phyloP scores from a whole-genome alignment of 2,113 vertebrate species.

The Oophaga pumilio region DNA sequence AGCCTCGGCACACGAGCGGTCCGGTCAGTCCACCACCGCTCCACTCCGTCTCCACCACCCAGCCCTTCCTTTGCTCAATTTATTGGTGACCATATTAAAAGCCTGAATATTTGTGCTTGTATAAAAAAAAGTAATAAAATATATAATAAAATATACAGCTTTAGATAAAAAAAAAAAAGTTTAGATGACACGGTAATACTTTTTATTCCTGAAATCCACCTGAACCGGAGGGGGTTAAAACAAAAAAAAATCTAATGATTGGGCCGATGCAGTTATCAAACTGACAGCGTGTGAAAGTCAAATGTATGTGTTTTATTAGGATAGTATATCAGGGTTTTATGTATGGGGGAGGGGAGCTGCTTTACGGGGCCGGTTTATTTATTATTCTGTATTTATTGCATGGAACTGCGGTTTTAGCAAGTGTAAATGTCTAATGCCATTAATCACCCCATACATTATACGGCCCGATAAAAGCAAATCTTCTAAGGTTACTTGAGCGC shows the following conservation, averaged over 20 bases:
- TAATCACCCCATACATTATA: slow-evolving; percentile 26
- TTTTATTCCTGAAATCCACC: not conserved
- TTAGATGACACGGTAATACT: not conserved
- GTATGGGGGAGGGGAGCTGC: not conserved
- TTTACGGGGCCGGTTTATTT: slow-evolving; percentile 33
- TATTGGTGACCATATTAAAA: no score
- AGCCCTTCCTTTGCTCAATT: no score
- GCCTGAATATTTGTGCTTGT: no score
- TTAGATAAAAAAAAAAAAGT: not conserved
- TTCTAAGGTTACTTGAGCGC: not conserved
- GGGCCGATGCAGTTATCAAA: not conserved
- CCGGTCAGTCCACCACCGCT: no score
- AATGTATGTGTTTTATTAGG: slow-evolving; percentile 38
- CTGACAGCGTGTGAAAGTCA: slow-evolving; percentile 39
- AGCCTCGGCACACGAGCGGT: no score
- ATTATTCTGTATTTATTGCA: slow-evolving; percentile 40
- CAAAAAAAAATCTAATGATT: not conserved
- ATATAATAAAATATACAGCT: not conserved
- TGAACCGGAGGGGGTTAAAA: not conserved
- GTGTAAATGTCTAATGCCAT: slow-evolving; percentile 25
- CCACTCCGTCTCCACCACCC: no score
- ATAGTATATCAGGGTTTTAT: slow-evolving; percentile 32
- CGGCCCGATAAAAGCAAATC: not conserved
- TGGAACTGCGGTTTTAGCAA: slow-evolving; percentile 30
- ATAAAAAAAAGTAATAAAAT: not conserved